Evolutionary conservation across 2,797 vertebrate genomes (phyloP).

Genomic region (Dromococcyx pavoninus): DNA sequence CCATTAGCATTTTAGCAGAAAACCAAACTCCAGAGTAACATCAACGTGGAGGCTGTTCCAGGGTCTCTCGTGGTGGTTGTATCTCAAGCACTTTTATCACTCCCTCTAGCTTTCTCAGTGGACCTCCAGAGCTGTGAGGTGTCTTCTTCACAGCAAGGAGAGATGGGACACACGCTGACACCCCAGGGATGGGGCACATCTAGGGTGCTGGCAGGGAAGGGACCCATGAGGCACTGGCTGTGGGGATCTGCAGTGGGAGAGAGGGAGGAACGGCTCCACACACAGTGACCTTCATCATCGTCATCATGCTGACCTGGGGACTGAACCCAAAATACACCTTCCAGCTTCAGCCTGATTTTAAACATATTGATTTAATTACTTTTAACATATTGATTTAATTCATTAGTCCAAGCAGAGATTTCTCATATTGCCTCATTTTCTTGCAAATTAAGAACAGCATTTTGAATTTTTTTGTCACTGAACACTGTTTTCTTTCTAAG

Average conservation of each 20-base stretch:
- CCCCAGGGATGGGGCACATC: not conserved
- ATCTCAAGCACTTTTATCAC: not conserved
- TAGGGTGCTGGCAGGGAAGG: not conserved
- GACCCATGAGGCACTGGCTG: no score
- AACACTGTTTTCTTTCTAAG: not conserved
- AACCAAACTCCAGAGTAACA: not conserved
- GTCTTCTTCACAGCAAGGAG: not conserved
- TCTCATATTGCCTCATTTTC: not conserved
- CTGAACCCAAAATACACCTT: not conserved
- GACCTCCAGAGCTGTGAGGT: accelerated
- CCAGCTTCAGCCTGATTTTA: not conserved
- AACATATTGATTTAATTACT: no score
- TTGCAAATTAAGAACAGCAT: not conserved
- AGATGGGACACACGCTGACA: accelerated
- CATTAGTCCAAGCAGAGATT: no score
- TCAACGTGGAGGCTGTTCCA: accelerated
- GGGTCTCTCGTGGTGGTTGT: accelerated
- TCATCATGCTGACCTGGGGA: accelerated
- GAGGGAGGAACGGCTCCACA: not conserved
- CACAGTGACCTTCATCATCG: accelerated
- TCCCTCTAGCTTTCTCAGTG: not conserved
- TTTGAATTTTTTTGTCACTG: not conserved
- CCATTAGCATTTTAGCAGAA: accelerated
- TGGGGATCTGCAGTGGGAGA: not conserved
- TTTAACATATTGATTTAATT: no score